phyloP scores from a whole-genome alignment of 1,140 invertebrate species.

The Hydropsyche tenuis region DNA sequence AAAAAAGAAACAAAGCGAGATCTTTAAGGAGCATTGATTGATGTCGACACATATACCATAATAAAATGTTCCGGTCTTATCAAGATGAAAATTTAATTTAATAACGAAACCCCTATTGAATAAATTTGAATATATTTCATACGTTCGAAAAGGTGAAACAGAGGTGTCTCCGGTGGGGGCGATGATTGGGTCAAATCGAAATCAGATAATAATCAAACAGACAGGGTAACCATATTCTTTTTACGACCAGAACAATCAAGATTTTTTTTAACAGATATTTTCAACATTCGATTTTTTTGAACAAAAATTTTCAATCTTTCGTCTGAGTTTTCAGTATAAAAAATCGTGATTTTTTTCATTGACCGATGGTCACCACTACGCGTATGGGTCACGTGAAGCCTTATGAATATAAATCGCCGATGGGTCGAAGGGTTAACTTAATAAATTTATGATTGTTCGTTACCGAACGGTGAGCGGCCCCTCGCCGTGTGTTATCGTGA shows the following conservation, averaged over 20 bases:
- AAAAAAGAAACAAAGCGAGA: not conserved
- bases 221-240: not conserved
- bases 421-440: conserved; percentile 47
- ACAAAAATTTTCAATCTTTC: too few species aligned
- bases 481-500: conserved; percentile 34
- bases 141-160: conserved; percentile 26
- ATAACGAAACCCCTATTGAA: conserved; percentile 46
- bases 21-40: conserved; percentile 30
- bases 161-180: conserved; percentile 20
- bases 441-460: conserved; percentile 43
- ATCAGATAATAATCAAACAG: conserved; percentile 44
- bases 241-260: not conserved
- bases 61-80: conserved; percentile 42
- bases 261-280: too few species aligned
- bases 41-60: conserved; percentile 21
- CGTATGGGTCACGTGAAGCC: conserved; percentile 11
- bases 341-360: too few species aligned
- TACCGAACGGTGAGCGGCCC: not conserved
- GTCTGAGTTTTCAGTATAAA: too few species aligned
- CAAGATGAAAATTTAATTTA: conserved; percentile 45
- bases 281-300: too few species aligned
- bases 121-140: conserved; percentile 47
- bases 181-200: conserved; percentile 47
- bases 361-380: not conserved
- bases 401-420: conserved; percentile 48